These are phyloP conservation scores for Agelaius phoeniceus DNA, from an alignment of 2,113 vertebrate species.

Conservation along the genomic window DNA sequence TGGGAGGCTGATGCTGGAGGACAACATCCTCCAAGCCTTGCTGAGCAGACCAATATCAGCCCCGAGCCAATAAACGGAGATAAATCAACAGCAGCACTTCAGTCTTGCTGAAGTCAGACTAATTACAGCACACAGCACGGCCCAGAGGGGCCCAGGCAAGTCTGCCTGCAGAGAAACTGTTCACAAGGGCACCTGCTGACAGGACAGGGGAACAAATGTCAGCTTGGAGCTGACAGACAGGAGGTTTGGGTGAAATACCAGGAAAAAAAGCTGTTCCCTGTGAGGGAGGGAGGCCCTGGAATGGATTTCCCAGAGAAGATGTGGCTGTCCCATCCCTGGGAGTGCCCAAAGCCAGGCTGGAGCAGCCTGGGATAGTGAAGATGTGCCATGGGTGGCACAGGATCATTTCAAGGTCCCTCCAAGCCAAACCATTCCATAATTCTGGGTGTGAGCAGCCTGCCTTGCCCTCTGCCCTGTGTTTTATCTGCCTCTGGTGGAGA, in stretches of 20 bases:
- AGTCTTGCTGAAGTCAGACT: neutral
- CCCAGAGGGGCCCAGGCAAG: neutral
- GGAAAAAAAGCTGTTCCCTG: neutral
- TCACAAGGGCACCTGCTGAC: neutral
- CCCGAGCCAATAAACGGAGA: neutral
- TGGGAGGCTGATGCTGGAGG: neutral
- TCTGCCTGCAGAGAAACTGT: neutral
- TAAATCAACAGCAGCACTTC: neutral
- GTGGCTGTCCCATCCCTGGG: neutral
- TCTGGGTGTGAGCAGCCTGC: neutral
- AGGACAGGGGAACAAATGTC: neutral
- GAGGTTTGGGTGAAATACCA: neutral
- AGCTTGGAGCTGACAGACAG: neutral
- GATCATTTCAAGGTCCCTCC: neutral
- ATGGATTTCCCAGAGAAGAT: neutral
- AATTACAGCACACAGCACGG: fast-evolving
- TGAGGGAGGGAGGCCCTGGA: neutral
- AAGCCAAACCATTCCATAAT: neutral
- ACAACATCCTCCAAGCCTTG: neutral
- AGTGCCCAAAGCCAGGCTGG: neutral
- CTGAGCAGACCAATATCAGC: neutral
- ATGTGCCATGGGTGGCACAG: neutral
- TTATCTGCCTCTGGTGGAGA: neutral
- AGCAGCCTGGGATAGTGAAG: neutral
- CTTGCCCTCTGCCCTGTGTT: neutral